phyloP scores from a whole-genome alignment of 1,140 invertebrate species.

The Drosophila lowei region DNA sequence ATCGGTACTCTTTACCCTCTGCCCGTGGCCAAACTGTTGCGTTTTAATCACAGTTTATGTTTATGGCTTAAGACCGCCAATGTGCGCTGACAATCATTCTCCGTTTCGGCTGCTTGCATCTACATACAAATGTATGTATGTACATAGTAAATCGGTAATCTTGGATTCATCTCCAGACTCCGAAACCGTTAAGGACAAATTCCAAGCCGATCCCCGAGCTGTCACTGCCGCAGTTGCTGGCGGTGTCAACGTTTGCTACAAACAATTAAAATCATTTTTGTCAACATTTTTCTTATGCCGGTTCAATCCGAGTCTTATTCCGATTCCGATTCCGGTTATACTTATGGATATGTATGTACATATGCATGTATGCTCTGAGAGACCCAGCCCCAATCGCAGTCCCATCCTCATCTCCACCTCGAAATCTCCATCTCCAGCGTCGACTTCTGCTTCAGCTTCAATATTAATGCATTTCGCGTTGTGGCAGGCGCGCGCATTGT shows the following conservation, averaged over 20 bases:
- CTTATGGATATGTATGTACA: conserved; percentile 5
- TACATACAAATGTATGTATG: neutral
- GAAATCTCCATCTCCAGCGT: conserved; percentile 27
- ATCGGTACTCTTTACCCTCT: neutral
- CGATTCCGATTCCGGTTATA: conserved; percentile 60
- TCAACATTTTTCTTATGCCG: conserved; percentile 66
- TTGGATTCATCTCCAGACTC: conserved; percentile 23
- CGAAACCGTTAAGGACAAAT: conserved; percentile 70
- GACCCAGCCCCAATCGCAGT: conserved; percentile 26
- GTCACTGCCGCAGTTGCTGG: conserved; percentile 20
- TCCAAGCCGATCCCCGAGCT: conserved; percentile 48
- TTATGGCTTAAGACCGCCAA: conserved; percentile 50
- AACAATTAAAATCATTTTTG: conserved; percentile 74
- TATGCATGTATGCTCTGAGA: conserved; percentile 42
- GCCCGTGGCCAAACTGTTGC: conserved; percentile 6
- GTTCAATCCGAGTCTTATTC: conserved; percentile 7
- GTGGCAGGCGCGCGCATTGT: conserved; percentile 67
- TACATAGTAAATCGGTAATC: conserved; percentile 7
- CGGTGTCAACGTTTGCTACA: conserved; percentile 62
- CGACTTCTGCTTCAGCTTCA: conserved; percentile 10
- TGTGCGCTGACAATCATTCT: conserved; percentile 14
- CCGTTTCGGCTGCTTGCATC: neutral
- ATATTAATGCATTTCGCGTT: conserved; percentile 76
- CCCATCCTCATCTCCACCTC: conserved; percentile 12
- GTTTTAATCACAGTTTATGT: conserved; percentile 74